These are phyloP conservation scores for Gymnothorax reevesii DNA, from an alignment of 2,797 vertebrate species.

Conservation along the genomic window DNA sequence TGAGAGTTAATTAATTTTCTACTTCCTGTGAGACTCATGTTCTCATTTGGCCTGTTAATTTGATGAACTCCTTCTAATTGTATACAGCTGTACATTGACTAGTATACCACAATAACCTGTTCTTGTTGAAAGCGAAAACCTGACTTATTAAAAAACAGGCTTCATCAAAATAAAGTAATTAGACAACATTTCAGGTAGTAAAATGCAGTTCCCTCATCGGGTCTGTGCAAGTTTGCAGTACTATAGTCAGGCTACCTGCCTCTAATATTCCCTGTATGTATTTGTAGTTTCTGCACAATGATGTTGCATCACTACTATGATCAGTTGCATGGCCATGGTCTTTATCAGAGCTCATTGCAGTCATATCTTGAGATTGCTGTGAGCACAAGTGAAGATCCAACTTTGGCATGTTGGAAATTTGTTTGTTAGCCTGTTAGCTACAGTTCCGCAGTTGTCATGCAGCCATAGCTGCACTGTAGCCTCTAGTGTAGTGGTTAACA, in stretches of 20 bases:
- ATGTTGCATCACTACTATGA: neutral
- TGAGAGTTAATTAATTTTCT: conserved; percentile 64
- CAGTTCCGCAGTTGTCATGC: neutral
- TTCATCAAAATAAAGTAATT: neutral
- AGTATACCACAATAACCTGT: neutral
- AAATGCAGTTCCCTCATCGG: conserved; percentile 12
- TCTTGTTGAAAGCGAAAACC: neutral
- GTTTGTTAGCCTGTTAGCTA: neutral
- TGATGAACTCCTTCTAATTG: no score
- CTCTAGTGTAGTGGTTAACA: neutral
- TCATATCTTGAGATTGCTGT: neutral
- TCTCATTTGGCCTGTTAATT: neutral
- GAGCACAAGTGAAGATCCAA: neutral
- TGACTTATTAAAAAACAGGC: neutral
- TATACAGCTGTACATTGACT: neutral
- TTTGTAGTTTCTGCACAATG: neutral
- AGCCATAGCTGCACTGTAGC: neutral
- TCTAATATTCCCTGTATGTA: neutral
- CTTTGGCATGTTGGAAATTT: neutral
- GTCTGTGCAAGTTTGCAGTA: neutral
- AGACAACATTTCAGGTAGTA: conserved; percentile 30
- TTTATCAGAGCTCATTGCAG: neutral
- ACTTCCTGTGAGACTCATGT: neutral
- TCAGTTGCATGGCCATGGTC: neutral
- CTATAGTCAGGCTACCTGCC: neutral